Evolutionary conservation across 2,797 vertebrate species (phyloP).

Genomic region (Gobionotothen gibberifrons): DNA sequence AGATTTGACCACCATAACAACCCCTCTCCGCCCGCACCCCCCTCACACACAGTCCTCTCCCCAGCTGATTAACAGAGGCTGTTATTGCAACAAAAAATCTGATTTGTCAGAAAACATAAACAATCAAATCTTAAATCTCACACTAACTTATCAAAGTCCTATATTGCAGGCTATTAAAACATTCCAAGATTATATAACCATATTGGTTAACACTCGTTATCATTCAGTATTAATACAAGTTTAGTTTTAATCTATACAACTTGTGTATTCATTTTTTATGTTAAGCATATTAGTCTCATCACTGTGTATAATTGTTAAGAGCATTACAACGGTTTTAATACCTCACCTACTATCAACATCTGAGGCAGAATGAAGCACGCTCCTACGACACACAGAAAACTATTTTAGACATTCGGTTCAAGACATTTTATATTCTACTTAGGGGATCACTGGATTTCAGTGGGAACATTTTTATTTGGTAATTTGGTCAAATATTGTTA

Average conservation of each 20-base stretch:
- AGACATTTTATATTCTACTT: not conserved
- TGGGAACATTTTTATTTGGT: not conserved
- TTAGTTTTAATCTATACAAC: constrained; percentile 17
- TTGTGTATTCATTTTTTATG: constrained; percentile 16
- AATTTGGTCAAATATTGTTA: not conserved
- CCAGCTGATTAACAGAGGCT: constrained; percentile 23
- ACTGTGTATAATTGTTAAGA: not conserved
- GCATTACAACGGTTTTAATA: constrained; percentile 39
- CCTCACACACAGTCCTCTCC: constrained; percentile 1
- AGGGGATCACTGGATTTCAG: not conserved
- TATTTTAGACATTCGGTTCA: not conserved
- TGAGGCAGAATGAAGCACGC: not conserved
- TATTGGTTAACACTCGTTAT: constrained; percentile 37
- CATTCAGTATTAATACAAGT: constrained; percentile 19
- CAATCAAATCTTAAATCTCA: constrained; percentile 11
- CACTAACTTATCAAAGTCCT: constrained; percentile 34
- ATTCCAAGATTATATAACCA: constrained; percentile 45
- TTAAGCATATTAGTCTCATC: not conserved
- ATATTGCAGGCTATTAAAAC: constrained; percentile 40
- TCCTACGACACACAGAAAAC: not conserved
- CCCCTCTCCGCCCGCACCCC: constrained; percentile 27
- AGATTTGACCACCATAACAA: constrained; percentile 5
- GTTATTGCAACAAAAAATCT: constrained; percentile 72
- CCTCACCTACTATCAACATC: constrained; percentile 4
- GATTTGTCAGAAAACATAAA: constrained; percentile 67